These are phyloP conservation scores for Acleris literana DNA, from an alignment of 2,888 invertebrate species.

Conservation along the genomic window DNA sequence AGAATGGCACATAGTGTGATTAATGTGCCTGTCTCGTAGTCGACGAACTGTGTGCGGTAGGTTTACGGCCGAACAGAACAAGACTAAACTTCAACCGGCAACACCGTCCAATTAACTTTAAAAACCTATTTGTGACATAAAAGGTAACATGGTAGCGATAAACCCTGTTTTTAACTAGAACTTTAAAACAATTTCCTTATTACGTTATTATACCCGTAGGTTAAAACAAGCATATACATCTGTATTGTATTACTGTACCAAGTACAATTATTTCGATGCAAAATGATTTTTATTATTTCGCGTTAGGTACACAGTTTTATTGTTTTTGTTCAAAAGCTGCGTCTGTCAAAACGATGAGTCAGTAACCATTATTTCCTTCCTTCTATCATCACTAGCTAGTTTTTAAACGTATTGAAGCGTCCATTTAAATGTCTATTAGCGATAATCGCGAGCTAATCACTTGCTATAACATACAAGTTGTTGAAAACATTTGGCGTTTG, in stretches of 20 bases:
- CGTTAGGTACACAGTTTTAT: too few relatives aligned
- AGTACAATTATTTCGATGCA: too few relatives aligned
- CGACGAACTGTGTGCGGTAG: conserved; percentile 43
- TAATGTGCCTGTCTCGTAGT: conserved; percentile 47
- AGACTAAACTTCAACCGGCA: conserved; percentile 31
- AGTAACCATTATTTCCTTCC: conserved; percentile 7
- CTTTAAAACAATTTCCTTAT: too few relatives aligned
- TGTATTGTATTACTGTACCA: too few relatives aligned
- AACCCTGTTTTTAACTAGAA: too few relatives aligned
- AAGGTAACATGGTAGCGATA: too few relatives aligned
- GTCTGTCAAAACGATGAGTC: neutral
- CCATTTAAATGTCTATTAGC: conserved; percentile 21
- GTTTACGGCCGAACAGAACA: conserved; percentile 38
- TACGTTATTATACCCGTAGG: too few relatives aligned
- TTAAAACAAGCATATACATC: too few relatives aligned
- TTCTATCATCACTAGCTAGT: conserved; percentile 1
- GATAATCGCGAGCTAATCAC: conserved; percentile 13
- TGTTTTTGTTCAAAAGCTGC: too few relatives aligned
- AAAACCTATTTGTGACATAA: too few relatives aligned
- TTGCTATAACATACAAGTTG: conserved; percentile 2
- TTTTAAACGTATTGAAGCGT: conserved; percentile 8
- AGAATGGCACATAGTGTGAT: conserved; percentile 58
- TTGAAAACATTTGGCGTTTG: conserved; percentile 9
- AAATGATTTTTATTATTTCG: too few relatives aligned
- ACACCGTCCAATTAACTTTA: conserved; percentile 2